These are phyloP conservation scores for Antheraea pernyi DNA, from an alignment of 1,140 invertebrate genomes.

Conservation along the genomic window DNA sequence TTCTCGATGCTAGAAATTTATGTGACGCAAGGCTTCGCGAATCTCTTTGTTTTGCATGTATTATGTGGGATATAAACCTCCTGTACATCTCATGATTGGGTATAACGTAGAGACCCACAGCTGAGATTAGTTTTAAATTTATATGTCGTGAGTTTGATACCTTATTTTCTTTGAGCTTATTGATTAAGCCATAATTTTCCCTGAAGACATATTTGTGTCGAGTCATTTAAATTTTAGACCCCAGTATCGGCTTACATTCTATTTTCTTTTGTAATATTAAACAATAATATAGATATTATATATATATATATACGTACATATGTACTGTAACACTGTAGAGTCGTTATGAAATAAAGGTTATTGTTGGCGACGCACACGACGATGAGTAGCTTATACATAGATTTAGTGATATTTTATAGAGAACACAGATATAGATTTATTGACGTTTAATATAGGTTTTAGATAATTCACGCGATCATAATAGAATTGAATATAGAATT, in stretches of 20 bases:
- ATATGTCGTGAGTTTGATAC: neutral
- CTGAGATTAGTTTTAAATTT: slow-evolving; percentile 11
- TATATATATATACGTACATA: too few relatives aligned
- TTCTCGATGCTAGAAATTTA: neutral
- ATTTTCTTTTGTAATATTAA: neutral
- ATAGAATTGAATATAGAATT: too few relatives aligned
- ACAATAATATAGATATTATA: too few relatives aligned
- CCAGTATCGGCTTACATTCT: neutral
- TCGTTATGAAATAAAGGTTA: too few relatives aligned
- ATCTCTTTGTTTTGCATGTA: slow-evolving; percentile 12
- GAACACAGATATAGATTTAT: too few relatives aligned
- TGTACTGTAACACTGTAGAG: too few relatives aligned
- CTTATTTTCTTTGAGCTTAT: neutral
- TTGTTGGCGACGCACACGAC: too few relatives aligned
- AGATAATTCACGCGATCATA: too few relatives aligned
- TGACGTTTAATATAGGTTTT: too few relatives aligned
- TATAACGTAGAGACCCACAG: neutral
- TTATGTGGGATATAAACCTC: slow-evolving; percentile 15
- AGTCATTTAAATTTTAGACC: neutral
- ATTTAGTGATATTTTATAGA: too few relatives aligned
- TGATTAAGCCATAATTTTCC: neutral
- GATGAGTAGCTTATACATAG: too few relatives aligned
- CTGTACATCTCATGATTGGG: slow-evolving; percentile 9
- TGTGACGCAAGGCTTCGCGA: neutral
- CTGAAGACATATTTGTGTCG: neutral